These are phyloP conservation scores for Meloidogyne hapla DNA, from an alignment of 1,140 invertebrate genomes.

Conservation along the genomic window DNA sequence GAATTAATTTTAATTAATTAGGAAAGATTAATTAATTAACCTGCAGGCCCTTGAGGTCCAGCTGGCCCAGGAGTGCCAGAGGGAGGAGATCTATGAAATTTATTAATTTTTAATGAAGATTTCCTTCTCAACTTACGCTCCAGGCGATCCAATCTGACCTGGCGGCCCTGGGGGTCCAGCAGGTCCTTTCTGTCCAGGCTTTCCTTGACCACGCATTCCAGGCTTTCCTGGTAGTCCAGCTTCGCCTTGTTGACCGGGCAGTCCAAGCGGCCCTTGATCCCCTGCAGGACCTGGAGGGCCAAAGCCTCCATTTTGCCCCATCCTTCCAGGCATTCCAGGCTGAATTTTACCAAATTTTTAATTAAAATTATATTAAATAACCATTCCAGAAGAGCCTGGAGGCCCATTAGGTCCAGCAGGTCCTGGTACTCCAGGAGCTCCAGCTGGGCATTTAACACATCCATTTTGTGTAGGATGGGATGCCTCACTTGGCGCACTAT, in stretches of 20 bases:
- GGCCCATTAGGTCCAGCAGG: conserved; percentile 26
- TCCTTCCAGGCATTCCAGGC: conserved; percentile 43
- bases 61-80: conserved; percentile 30
- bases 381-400: conserved; percentile 33
- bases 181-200: conserved; percentile 47
- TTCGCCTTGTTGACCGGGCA: conserved; percentile 23
- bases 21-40: no score
- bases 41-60: no score
- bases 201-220: conserved; percentile 28
- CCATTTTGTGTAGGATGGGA: conserved; percentile 13
- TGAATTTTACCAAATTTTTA: conserved; percentile 5
- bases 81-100: not conserved
- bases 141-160: conserved; percentile 24
- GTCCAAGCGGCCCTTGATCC: conserved; percentile 26
- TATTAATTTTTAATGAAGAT: not conserved
- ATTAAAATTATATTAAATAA: not conserved
- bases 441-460: conserved; percentile 41
- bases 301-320: conserved; percentile 28
- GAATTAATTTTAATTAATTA: no score
- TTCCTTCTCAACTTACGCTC: conserved; percentile 11
- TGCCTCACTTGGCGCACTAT: conserved; percentile 1
- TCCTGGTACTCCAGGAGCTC: conserved; percentile 31
- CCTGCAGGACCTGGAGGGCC: conserved; percentile 24
- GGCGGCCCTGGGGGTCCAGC: conserved; percentile 28
- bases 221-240: conserved; percentile 28